Evolutionary conservation across 1,140 invertebrate genomes (phyloP).

Genomic region (Venturia canescens): DNA sequence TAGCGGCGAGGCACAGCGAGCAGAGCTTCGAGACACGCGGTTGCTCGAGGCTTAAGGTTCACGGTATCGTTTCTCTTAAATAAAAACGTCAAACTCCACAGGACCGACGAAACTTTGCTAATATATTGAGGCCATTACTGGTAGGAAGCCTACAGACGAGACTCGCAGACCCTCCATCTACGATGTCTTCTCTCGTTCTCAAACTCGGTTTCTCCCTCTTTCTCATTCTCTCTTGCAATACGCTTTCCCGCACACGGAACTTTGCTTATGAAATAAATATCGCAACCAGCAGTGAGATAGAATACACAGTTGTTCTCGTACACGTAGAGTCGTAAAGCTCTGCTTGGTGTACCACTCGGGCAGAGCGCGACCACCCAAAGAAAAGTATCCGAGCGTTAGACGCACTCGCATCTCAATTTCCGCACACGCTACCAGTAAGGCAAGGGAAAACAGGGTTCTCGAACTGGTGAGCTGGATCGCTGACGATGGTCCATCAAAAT

Average conservation of each 20-base stretch:
- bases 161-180: conserved; percentile 51
- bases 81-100: conserved; percentile 70
- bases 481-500: no score
- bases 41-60: conserved; percentile 54
- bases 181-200: conserved; percentile 27
- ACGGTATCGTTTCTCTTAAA: conserved; percentile 54
- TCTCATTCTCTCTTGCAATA: not conserved
- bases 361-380: not conserved
- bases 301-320: not conserved
- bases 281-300: conserved; percentile 42
- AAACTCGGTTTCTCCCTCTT: not conserved
- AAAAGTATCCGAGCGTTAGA: conserved; percentile 14
- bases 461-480: no score
- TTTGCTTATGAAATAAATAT: conserved; percentile 74
- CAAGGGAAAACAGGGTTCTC: no score
- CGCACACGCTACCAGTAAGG: no score
- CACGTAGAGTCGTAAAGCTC: conserved; percentile 26
- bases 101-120: conserved; percentile 69
- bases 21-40: conserved; percentile 11
- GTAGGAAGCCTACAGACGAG: conserved; percentile 68
- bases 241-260: conserved; percentile 62
- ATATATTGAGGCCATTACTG: conserved; percentile 70
- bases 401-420: no score
- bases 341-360: not conserved
- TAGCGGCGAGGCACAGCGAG: not conserved